Conservation (phyloP, 2,797 vertebrate species). For the Threskiornis aethiopicus region DNA sequence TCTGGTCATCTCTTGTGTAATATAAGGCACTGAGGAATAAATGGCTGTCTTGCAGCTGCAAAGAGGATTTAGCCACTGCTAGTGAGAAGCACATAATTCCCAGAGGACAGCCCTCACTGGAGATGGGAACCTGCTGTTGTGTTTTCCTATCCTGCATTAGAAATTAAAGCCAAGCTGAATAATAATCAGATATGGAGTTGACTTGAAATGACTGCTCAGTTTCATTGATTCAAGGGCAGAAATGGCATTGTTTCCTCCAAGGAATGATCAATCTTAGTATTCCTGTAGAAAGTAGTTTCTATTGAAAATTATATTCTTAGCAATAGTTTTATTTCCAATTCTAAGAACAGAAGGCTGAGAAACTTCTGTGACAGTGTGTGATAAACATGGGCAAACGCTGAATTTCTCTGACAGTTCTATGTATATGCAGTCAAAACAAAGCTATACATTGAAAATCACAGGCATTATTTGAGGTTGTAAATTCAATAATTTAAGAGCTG, state of each 20-base stretch:
- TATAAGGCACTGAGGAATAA: neutral
- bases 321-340: slow-evolving; percentile 14
- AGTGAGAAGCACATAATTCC: neutral
- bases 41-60: neutral
- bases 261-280: neutral
- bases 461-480: neutral
- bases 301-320: neutral
- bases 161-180: slow-evolving; percentile 17
- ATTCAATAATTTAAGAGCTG: neutral
- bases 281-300: neutral
- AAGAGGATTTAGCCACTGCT: neutral
- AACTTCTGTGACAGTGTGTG: neutral
- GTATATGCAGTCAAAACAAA: slow-evolving; percentile 17
- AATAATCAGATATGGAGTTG: neutral
- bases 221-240: neutral
- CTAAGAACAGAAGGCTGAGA: slow-evolving; percentile 14
- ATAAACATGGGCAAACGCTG: slow-evolving; percentile 23
- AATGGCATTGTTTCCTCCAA: neutral
- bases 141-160: neutral
- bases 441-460: neutral
- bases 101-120: neutral
- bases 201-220: neutral
- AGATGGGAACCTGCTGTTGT: neutral
- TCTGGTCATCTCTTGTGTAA: neutral
- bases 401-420: neutral